phyloP scores from a whole-genome alignment of 37 sponge, comb jelly and placozoan species.

The Spongilla lacustris region DNA sequence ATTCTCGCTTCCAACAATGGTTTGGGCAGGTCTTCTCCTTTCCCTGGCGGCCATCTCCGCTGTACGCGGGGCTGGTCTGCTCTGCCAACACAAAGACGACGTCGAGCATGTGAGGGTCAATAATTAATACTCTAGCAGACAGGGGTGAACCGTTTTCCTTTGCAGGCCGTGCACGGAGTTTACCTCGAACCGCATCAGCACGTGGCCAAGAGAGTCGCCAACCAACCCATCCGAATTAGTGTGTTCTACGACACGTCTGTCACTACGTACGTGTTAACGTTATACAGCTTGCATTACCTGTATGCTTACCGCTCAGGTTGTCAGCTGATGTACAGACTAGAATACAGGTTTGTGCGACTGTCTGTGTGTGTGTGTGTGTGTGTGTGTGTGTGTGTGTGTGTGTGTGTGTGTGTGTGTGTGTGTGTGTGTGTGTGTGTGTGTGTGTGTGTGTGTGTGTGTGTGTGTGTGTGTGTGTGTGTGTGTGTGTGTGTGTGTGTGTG shows the following conservation, averaged over 20 bases:
- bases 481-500: neutral
- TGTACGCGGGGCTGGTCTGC: neutral
- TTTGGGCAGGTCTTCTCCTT: neutral
- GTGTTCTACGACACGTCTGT: neutral
- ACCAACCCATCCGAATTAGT: constrained; percentile 49
- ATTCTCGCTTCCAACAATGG: no score
- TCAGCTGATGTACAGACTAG: neutral
- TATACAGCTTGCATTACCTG: neutral
- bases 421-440: neutral
- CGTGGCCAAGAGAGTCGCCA: constrained; percentile 27
- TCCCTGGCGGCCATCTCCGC: neutral
- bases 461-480: constrained; percentile 5
- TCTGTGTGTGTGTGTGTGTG: constrained; percentile 4
- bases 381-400: constrained; percentile 7
- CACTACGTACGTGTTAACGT: neutral
- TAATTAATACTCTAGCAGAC: neutral
- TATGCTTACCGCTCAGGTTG: neutral
- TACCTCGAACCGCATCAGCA: constrained; percentile 27
- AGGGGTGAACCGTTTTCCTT: neutral
- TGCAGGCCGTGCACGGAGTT: neutral
- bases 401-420: neutral
- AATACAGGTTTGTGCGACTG: neutral
- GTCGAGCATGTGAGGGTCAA: neutral
- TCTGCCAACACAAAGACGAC: neutral
- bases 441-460: constrained; percentile 8